Percentiles rank a stretch among this genome's conserved stretches.
Evolutionary conservation across 2,888 invertebrate genomes (phyloP).

Genomic region (Anorthoa munda): DNA sequence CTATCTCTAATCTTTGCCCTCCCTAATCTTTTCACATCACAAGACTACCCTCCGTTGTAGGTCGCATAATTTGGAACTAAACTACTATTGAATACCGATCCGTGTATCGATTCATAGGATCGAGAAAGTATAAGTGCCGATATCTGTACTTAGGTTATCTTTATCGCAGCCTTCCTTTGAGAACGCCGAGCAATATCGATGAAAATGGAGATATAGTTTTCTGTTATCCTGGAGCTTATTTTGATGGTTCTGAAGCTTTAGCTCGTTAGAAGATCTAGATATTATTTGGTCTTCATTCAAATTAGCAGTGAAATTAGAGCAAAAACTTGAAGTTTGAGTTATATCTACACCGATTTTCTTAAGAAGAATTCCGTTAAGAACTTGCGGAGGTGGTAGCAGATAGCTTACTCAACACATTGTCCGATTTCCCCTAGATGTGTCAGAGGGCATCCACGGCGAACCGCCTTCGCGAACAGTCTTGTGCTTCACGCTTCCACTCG

Average conservation of each 20-base stretch:
- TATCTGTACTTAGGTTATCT: conserved; percentile 55
- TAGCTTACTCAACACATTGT: too few species aligned
- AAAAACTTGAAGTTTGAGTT: too few species aligned
- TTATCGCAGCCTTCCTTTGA: conserved; percentile 38
- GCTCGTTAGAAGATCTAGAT: conserved; percentile 16
- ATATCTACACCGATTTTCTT: too few species aligned
- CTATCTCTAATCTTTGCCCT: conserved; percentile 18
- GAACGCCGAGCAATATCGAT: conserved; percentile 32
- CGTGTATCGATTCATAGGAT: conserved; percentile 41
- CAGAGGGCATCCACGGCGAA: too few species aligned
- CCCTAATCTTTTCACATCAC: conserved; percentile 41
- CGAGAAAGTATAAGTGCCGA: conserved; percentile 55
- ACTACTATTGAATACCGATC: conserved; percentile 49
- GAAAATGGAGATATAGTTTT: conserved; percentile 28
- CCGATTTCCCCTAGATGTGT: too few species aligned
- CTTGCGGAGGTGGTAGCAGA: too few species aligned
- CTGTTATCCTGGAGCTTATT: conserved; percentile 1
- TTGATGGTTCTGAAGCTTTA: neutral
- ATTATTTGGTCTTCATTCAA: conserved; percentile 12
- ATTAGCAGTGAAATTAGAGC: too few species aligned
- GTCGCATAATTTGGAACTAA: conserved; percentile 68
- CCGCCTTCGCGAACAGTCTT: too few species aligned
- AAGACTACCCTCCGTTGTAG: conserved; percentile 50
- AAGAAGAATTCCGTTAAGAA: too few species aligned
- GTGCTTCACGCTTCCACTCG: too few species aligned